These are phyloP conservation scores for Chironomus tentans DNA, from an alignment of 2,888 invertebrate genomes.

Conservation along the genomic window DNA sequence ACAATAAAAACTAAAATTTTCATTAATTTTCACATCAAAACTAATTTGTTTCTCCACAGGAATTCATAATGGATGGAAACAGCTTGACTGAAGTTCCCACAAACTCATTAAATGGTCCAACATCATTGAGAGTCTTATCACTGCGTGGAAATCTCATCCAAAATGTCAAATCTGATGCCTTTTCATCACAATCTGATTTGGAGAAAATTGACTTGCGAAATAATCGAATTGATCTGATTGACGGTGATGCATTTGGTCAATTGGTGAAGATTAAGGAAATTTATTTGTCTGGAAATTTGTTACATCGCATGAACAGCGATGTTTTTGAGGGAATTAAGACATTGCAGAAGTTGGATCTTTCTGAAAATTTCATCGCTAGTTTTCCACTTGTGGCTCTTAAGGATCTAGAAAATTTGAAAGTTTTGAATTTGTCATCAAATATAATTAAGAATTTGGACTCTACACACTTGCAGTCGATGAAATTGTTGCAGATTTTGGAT, in stretches of 20 bases:
- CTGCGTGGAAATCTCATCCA: constrained; percentile 72
- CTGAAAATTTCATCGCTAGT: constrained; percentile 75
- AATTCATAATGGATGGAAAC: constrained; percentile 72
- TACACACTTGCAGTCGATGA: constrained; percentile 57
- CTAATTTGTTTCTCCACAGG: constrained; percentile 43
- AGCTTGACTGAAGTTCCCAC: constrained; percentile 67
- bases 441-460: constrained; percentile 75
- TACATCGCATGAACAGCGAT: constrained; percentile 73
- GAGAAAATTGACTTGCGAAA: constrained; percentile 69
- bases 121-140: constrained; percentile 60
- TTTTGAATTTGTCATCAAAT: constrained; percentile 75
- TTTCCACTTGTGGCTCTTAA: constrained; percentile 71
- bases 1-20: no score
- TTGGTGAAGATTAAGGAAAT: constrained; percentile 58
- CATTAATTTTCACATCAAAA: no score
- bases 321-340: constrained; percentile 60
- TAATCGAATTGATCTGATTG: constrained; percentile 66
- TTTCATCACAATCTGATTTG: constrained; percentile 57
- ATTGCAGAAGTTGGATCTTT: constrained; percentile 70
- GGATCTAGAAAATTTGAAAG: constrained; percentile 57
- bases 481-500: constrained; percentile 64
- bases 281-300: constrained; percentile 66
- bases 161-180: constrained; percentile 57
- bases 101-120: constrained; percentile 71
- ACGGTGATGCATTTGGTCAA: constrained; percentile 64